Evolutionary conservation across 2,113 vertebrate genomes (phyloP).

Genomic region (Eurystomus gularis): DNA sequence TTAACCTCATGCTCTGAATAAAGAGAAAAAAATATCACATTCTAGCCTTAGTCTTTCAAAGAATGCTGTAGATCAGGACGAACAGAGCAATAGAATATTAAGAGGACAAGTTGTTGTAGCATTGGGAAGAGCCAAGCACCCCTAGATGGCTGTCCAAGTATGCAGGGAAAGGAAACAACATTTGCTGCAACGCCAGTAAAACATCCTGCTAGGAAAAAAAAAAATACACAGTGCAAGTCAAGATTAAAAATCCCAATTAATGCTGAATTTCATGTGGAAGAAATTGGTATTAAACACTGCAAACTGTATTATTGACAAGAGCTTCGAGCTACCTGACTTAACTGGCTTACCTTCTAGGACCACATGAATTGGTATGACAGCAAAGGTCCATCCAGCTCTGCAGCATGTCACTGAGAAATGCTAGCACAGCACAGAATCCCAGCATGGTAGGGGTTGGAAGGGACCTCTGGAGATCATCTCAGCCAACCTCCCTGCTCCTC

Average conservation of each 20-base stretch:
- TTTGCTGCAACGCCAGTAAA: not conserved
- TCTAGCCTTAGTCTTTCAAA: not conserved
- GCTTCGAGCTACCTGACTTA: not conserved
- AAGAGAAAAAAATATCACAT: not conserved
- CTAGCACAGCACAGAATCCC: not conserved
- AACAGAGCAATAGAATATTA: not conserved
- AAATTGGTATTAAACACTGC: not conserved
- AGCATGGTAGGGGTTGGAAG: too few species aligned
- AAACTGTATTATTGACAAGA: not conserved
- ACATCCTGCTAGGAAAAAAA: not conserved
- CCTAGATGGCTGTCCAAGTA: not conserved
- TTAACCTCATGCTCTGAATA: not conserved
- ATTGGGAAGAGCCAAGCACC: not conserved
- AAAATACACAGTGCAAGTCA: not conserved
- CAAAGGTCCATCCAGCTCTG: not conserved
- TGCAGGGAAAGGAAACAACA: not conserved
- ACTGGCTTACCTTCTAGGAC: not conserved
- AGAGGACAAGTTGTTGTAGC: not conserved
- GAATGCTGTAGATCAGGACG: not conserved
- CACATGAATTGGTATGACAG: not conserved
- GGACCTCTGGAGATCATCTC: too few species aligned
- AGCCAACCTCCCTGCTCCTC: too few species aligned
- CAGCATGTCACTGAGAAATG: accelerated
- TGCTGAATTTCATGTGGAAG: not conserved
- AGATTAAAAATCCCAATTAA: not conserved